A percentile compares a stretch with the other conserved stretches of the same genome.
These are phyloP conservation scores for Onthophagus sagittarius DNA, from an alignment of 2,888 invertebrate genomes.

Conservation along the genomic window DNA sequence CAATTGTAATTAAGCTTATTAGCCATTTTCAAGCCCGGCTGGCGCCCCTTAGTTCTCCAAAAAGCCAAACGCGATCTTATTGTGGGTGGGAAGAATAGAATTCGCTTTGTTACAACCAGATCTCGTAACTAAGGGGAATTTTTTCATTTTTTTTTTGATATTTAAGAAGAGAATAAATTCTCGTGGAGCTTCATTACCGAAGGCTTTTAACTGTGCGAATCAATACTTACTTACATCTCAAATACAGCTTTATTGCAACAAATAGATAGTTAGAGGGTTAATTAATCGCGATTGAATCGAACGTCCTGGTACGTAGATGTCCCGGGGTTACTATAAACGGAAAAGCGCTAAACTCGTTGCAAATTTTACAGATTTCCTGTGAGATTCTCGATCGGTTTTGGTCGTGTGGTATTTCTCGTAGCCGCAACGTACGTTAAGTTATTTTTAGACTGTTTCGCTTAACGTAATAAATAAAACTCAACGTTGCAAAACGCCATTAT, in stretches of 20 bases:
- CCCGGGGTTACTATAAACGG: neutral
- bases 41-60: neutral
- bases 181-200: neutral
- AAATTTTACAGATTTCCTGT: neutral
- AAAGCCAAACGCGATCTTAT: constrained; percentile 2
- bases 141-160: neutral
- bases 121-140: neutral
- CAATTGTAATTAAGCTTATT: constrained; percentile 11
- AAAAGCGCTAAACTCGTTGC: neutral
- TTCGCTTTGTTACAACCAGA: neutral
- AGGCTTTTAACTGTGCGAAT: neutral
- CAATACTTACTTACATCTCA: neutral
- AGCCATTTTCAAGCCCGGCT: neutral
- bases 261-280: neutral
- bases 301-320: neutral
- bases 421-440: neutral
- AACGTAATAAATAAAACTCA: neutral
- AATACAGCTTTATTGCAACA: neutral
- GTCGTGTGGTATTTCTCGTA: neutral
- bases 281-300: neutral
- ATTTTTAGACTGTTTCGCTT: neutral
- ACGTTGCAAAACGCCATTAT: neutral
- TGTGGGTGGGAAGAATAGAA: neutral
- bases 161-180: neutral
- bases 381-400: neutral